Base-by-base conservation (phyloP, 2,113 vertebrate species). In the Marmota flaviventris region DNA sequence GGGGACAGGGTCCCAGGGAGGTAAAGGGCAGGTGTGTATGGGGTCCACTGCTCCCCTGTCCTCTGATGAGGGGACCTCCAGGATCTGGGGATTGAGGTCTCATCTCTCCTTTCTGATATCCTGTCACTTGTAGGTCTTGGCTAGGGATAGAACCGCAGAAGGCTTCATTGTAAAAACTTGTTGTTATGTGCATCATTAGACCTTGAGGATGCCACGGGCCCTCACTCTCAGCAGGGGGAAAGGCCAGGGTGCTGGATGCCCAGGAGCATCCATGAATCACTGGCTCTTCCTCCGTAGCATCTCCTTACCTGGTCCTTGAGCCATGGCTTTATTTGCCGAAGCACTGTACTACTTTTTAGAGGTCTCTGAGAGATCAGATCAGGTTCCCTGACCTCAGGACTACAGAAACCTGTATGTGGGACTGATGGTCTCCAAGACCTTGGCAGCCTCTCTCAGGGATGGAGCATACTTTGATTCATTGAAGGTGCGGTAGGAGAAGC, bases 1-100 rank as follows among this genome's bases (percentile, higher is more conserved):
- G 25, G 76, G 42, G 14, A 12, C 51, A 22, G 16, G 58, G 29
- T 1, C 8, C 29, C 1, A 0, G 53, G 53, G 4, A 16, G 9
- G 70, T 37, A 0, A 2, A 0, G 29, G 16, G 58, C 1, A 39
- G 20, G 25, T 8, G 4, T 4, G 1, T 17, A 34, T 1, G 18
- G 32, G 90, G 5, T 29, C 3, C 8, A 29, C 8, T 18, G n/a
- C 48, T 29, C 6, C 22, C 11, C 16, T 53, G 61, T 14, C 48
- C 34, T 42, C 17, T n/a, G 67, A 7, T 16, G 67, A n/a, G 67
- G 34, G 67, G 34, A 14, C 34, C 2, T 32, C 34, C 6, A 18
- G 67, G 34, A 2, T 7, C 67, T n/a, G 67, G 67, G 6, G 29
- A 18, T 2, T 0, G 14, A 70, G 12, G 14, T 39, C 63, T 2